These are phyloP conservation scores for Nematolebias whitei DNA, from an alignment of 2,113 vertebrate species.

Conservation along the genomic window DNA sequence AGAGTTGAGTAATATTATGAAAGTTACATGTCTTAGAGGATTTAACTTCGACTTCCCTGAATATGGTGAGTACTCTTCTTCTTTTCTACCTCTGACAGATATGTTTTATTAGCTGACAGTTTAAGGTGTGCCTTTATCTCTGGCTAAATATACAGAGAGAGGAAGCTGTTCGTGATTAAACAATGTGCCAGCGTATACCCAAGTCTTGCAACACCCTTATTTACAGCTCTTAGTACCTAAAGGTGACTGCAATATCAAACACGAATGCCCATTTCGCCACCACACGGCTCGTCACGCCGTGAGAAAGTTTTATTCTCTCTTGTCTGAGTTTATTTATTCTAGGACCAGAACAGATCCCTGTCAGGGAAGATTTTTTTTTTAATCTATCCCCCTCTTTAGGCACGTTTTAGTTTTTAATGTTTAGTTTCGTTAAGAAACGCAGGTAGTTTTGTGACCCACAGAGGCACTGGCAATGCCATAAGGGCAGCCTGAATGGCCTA, in stretches of 20 bases:
- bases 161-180: constrained; percentile 77
- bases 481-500: constrained; percentile 80
- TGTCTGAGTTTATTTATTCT: constrained; percentile 59
- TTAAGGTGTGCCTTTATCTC: constrained; percentile 76
- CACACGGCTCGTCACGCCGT: constrained; percentile 41
- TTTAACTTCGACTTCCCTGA: constrained; percentile 98
- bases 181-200: constrained; percentile 66
- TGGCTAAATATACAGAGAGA: constrained; percentile 63
- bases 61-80: constrained; percentile 92
- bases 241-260: constrained; percentile 78
- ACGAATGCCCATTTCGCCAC: constrained; percentile 61
- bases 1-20: constrained; percentile 93
- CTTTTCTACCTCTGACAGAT: constrained; percentile 57
- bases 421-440: constrained; percentile 39
- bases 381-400: constrained; percentile 3
- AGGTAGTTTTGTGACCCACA: constrained; percentile 65
- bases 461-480: constrained; percentile 74
- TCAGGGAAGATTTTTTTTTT: constrained; percentile 16
- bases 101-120: constrained; percentile 70
- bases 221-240: constrained; percentile 78
- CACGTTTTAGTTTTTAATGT: constrained; percentile 24
- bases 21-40: constrained; percentile 99
- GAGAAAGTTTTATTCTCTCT: constrained; percentile 79
- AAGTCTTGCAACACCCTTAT: constrained; percentile 80
- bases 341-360: constrained; percentile 28